Evolutionary conservation across 2,113 vertebrate genomes (phyloP), one percentile per base, ranked within the genome.

Genomic region (Microcebus lehilahytsara): DNA sequence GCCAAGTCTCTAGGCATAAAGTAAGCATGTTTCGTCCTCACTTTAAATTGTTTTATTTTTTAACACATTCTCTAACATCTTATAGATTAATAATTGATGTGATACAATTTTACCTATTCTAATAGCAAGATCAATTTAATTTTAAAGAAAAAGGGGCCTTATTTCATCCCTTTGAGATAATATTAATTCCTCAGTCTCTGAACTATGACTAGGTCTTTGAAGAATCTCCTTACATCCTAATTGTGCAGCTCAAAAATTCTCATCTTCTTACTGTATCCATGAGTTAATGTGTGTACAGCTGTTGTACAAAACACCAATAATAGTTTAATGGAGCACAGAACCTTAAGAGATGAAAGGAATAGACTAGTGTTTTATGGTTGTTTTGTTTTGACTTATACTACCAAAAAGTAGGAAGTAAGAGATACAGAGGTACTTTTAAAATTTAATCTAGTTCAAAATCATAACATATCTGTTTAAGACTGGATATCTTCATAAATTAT

Each of bases 381-480:
- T 58, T 91, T 85, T 91, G 42, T 58, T 94, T 93, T 79, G 49
- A 93, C 94, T 95, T 97, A 86, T 77, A 37, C 78, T 71, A 84
- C 37, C 37, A 34, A 74, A 79, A 83, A 32, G 19, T 96, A 58
- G 89, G 53, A 69, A 85, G 49, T 51, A 87, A 83, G 34, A 85
- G 86, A 51, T 34, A 95, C 30, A 87, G 91, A 89, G 30, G 19
- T 40, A 69, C 17, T 84, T 94, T 95, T 91, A 46, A 17, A 83
- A 89, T 86, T 49, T 79, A 94, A 75, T 96, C 27, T 19, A 27
- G 10, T 58, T 85, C 62, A 75, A 75, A 93, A 64, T 10, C 46
- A 22, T 64, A 75, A 92, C 51, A 67, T 72, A 46, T 97, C 89
- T 96, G 30, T 96, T 94, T 92, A 91, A 94, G 79, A 81, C n/a